Evolutionary conservation across 2,888 invertebrate species (phyloP).

Genomic region (Ectobius pallidus): DNA sequence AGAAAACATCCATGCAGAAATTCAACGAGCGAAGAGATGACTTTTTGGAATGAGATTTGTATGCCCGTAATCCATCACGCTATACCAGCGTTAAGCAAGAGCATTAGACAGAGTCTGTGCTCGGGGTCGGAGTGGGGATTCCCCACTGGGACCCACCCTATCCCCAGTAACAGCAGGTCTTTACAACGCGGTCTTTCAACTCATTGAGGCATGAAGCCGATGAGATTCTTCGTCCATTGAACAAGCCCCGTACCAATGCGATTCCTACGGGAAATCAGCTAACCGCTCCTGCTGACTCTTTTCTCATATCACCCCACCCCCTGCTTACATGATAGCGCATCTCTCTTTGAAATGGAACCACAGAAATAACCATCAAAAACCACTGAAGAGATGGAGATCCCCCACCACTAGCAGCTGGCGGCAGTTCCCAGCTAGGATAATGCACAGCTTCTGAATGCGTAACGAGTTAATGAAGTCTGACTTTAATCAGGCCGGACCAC

Average conservation of each 20-base stretch:
- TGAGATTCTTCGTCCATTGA: constrained; percentile 29
- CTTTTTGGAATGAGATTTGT: too few relatives aligned
- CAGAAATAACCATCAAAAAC: constrained; percentile 23
- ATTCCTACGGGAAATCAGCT: constrained; percentile 31
- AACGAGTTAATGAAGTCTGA: too few relatives aligned
- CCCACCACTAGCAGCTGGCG: too few relatives aligned
- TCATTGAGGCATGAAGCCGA: constrained; percentile 26
- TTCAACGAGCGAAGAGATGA: too few relatives aligned
- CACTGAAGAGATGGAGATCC: constrained; percentile 3
- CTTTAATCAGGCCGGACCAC: too few relatives aligned
- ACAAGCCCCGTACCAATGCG: not conserved
- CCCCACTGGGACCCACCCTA: constrained; percentile 8
- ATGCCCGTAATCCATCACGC: constrained; percentile 30
- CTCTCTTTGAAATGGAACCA: constrained; percentile 16
- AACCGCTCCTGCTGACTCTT: not conserved
- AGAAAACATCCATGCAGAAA: too few relatives aligned
- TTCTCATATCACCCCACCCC: constrained; percentile 25
- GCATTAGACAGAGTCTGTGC: constrained; percentile 3
- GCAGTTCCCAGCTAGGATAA: too few relatives aligned
- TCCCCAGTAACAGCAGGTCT: constrained; percentile 1
- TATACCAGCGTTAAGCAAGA: constrained; percentile 2
- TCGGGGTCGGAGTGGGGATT: not conserved
- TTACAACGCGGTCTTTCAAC: constrained; percentile 26
- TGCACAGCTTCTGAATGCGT: too few relatives aligned
- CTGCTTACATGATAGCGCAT: constrained; percentile 12